Conservation (phyloP, 2,888 invertebrate species). For the Drosophila colorata region DNA sequence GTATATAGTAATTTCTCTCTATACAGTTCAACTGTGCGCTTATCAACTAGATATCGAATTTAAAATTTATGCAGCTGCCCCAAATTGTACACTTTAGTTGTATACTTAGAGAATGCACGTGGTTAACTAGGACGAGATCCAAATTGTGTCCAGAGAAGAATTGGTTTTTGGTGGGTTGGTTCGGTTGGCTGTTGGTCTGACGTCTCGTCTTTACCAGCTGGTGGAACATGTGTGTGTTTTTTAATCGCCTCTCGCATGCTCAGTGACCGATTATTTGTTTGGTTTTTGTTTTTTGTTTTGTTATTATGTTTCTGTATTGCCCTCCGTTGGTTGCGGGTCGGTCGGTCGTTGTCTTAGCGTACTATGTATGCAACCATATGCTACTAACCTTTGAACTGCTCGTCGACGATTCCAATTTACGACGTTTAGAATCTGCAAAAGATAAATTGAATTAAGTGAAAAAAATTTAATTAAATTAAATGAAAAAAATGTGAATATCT, state of each 20-base stretch:
- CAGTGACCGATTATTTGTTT: constrained; percentile 16
- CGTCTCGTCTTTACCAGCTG: constrained; percentile 31
- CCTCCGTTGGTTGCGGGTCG: constrained; percentile 51
- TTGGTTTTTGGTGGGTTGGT: constrained; percentile 36
- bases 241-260: constrained; percentile 25
- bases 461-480: too few relatives aligned
- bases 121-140: constrained; percentile 36
- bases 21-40: constrained; percentile 48
- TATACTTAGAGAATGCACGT: constrained; percentile 27
- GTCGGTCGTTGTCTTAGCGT: constrained; percentile 77
- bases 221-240: constrained; percentile 21
- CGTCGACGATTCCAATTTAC: constrained; percentile 92
- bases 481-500: too few relatives aligned
- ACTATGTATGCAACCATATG: constrained; percentile 87
- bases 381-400: constrained; percentile 92
- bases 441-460: too few relatives aligned
- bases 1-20: neutral
- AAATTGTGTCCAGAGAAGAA: constrained; percentile 33
- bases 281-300: constrained; percentile 14
- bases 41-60: constrained; percentile 13
- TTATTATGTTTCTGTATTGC: constrained; percentile 30
- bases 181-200: constrained; percentile 24
- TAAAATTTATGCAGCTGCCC: constrained; percentile 16
- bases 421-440: constrained; percentile 91
- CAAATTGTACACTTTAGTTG: constrained; percentile 7